Evolutionary conservation across 2,113 vertebrate species (phyloP), one percentile per base, ranked within the genome.

Genomic region (Brachypodius melanocephalos): DNA sequence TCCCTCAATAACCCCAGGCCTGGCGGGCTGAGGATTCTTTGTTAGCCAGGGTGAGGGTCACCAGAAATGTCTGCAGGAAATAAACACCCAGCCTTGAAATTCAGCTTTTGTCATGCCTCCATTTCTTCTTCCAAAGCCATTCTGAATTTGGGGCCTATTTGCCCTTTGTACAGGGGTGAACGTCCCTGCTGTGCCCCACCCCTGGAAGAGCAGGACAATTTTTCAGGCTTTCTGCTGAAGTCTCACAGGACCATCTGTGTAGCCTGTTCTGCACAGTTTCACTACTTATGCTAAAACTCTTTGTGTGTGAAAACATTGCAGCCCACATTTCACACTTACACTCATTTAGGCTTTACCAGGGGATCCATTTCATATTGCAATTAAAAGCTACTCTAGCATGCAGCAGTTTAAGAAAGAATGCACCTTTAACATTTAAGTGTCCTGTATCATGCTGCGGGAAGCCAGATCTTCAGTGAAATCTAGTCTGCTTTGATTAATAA

Each of bases 401-500:
- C 46, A 76, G 67, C 32, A 34, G 54, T 88, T 93, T 79, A 85
- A 83, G 85, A 68, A 85, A 88, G 62, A 90, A 71, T 29, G 43
- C 24, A 92, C 88, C 58, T 78, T 91, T 83, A 87, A 51, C 54
- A 61, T 85, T 84, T 92, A 92, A 88, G 63, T 43, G 34, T 62
- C 78, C 34, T 4, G 2, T 42, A 66, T 92, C 15, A 24, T 96
- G 71, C 88, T 90, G 63, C 77, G 89, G 85, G 88, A 97, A 94
- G 48, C 75, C n/a, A 79, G 59, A 85, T 69, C 85, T 92, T 92
- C 89, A 69, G 28, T 88, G 81, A 95, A 95, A 96, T 71, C 67
- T 61, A 52, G 40, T 74, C 74, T 91, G 77, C 91, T 97, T 95
- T 97, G 94, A 97, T 96, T 89, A 95, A 97, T 94, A 96, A 94